Evolutionary conservation across 1,140 invertebrate genomes (phyloP).

Genomic region (Thereuonema tuberculata): DNA sequence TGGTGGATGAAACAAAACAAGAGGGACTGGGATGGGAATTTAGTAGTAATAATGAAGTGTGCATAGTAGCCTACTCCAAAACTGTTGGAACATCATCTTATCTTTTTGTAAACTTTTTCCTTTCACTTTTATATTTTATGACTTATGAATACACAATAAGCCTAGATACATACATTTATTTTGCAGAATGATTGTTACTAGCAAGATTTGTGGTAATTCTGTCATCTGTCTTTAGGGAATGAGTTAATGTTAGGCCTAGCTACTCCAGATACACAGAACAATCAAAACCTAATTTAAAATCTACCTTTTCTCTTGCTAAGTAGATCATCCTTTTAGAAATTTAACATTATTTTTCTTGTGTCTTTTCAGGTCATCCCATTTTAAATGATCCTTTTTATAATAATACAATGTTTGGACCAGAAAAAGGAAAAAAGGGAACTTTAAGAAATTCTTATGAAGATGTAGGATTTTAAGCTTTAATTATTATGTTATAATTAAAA

Average conservation of each 20-base stretch:
- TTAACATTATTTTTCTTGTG: neutral
- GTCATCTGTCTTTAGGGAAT: neutral
- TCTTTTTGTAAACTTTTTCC: too few species aligned
- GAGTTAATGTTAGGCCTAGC: neutral
- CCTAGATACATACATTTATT: too few species aligned
- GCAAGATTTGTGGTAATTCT: neutral
- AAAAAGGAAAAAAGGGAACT: slow-evolving; percentile 81
- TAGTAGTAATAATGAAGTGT: too few species aligned
- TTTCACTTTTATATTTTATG: too few species aligned
- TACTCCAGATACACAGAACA: neutral
- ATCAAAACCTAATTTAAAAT: neutral
- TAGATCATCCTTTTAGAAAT: neutral
- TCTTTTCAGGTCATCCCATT: slow-evolving; percentile 72
- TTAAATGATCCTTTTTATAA: slow-evolving; percentile 95
- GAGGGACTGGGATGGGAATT: too few species aligned
- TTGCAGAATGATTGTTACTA: slow-evolving; percentile 10
- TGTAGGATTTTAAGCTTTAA: too few species aligned
- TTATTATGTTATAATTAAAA: too few species aligned
- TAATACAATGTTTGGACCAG: slow-evolving; percentile 73
- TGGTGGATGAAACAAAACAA: too few species aligned
- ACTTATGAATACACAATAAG: too few species aligned
- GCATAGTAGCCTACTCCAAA: too few species aligned
- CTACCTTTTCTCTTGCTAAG: neutral
- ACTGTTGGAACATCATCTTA: too few species aligned
- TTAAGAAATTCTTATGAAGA: slow-evolving; percentile 80